Evolutionary conservation across 2,113 vertebrate genomes (phyloP), one percentile per base, ranked within the genome.

Genomic region (Tachuris rubrigastra): DNA sequence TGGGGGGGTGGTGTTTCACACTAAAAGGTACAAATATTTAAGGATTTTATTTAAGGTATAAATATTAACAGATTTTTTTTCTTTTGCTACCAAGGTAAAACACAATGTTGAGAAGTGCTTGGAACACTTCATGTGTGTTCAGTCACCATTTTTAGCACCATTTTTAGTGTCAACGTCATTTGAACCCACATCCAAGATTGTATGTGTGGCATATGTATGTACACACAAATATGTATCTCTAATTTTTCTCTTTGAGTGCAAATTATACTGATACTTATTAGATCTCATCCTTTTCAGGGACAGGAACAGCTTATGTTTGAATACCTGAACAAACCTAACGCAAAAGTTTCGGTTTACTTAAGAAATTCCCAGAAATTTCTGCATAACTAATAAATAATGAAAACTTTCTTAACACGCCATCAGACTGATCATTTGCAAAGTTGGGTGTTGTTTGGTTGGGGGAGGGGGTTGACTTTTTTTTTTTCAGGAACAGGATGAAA

Each of bases 111-210:
- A 84, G 31, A 41, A 53, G 14, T 83, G 15, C 30, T 49, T 84
- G 18, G 71, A 62, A 21, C 5, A 2, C 4, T 35, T 71, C 4
- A 16, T 63, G 89, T 67, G 59, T 58, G 31, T 75, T 58, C 19
- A 53, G 0, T 33, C 2, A 46, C 46, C 0, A 35, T 8, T 84
- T 69, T 65, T 18, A 33, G 58, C 2, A 46, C 46, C 0, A 35
- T 8, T 84, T 69, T 65, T 18, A 33, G 58, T 50, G 20, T 41
- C 72, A 42, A 33, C 37, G 46, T 35, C 24, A 14, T 60, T 16
- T 6, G 12, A 52, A 72, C 27, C 22, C 24, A 56, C 12, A 22
- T 19, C 30, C 47, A 23, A 69, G 37, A 22, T 11, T 22, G 9
- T 31, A 10, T 13, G 6, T 20, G 4, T n/a, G 8, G 10, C 23